These are phyloP conservation scores for Orchestes rusci DNA, from an alignment of 2,888 invertebrate species.

Conservation along the genomic window DNA sequence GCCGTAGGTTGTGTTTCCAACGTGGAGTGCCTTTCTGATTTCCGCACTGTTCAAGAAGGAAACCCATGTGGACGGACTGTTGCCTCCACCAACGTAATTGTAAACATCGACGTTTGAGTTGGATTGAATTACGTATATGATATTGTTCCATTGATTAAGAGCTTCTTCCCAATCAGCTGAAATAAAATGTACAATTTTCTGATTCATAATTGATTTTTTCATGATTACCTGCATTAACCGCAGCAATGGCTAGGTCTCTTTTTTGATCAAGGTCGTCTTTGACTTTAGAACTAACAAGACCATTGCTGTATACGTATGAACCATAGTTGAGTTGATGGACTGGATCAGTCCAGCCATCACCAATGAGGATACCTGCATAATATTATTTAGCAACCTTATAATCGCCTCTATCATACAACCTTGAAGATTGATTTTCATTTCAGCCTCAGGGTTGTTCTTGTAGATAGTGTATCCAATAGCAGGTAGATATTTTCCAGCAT, in stretches of 20 bases:
- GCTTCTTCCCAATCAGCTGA: constrained; percentile 4
- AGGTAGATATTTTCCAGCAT: constrained; percentile 74
- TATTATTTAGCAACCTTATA: constrained; percentile 1
- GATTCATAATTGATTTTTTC: constrained; percentile 26
- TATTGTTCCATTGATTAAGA: background rate
- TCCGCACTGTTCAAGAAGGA: constrained; percentile 10
- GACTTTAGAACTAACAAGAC: constrained; percentile 49
- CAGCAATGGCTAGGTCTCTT: constrained; percentile 7
- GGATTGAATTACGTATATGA: background rate
- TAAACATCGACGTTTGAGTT: constrained; percentile 6
- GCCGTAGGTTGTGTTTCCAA: constrained; percentile 11
- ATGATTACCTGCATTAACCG: constrained; percentile 8
- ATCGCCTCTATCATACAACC: constrained; percentile 3
- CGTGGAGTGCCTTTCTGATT: constrained; percentile 8
- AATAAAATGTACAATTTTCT: constrained; percentile 1
- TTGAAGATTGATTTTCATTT: constrained; percentile 61
- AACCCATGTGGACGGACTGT: constrained; percentile 4
- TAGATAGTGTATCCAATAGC: constrained; percentile 69
- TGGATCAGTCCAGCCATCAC: constrained; percentile 76
- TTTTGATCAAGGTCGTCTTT: constrained; percentile 5
- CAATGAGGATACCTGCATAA: constrained; percentile 56
- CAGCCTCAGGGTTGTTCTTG: constrained; percentile 51
- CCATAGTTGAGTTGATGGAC: constrained; percentile 68
- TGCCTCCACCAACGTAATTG: constrained; percentile 14
- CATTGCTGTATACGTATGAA: constrained; percentile 72